Base-by-base conservation (phyloP, 2,113 vertebrate species). In the Prinia subflava region DNA sequence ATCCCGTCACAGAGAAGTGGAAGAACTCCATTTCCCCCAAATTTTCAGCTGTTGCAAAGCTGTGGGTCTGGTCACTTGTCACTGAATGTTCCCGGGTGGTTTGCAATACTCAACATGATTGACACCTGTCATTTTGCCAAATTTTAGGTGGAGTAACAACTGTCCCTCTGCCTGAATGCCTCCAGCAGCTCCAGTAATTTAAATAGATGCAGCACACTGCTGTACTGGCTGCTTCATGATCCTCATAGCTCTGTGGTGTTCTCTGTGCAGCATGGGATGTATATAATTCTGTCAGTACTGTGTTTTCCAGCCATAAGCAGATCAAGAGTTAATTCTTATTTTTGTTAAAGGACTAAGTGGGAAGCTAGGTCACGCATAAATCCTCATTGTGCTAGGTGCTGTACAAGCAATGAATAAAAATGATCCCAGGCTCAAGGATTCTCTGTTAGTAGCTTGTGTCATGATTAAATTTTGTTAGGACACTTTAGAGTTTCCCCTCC, bases 381-480 rank as follows among this genome's bases (percentile, higher is more conserved):
- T 91, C 87, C 87, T 88, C 74, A 80, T 82, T 90, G 94, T 93
- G 88, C 79, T 88, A 90, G 92, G 87, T 91, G 94, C 90, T 86
- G 90, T 86, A 94, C 95, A 93, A 95, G 92, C 74, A 87, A 93
- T 89, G 94, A 94, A 95, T 90, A 70, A 93, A 96, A 95, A 97
- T 84, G 85, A 90, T 88, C 78, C 85, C 18, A 14, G 76, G 68
- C 93, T 93, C 76, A 92, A 88, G 65, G 76, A 90, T 90, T 77
- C 77, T 87, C 60, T 78, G 69, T 84, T 89, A 75, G 83, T 77
- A 81, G 73, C 88, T 87, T 47, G 30, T 90, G 73, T 86, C 94
- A 95, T 89, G 83, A 91, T 94, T 97, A 95, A 88, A 91, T 96
- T 94, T 94, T 90, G 92, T 83, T 95, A 90, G 97, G 94, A 90